phyloP scores from a whole-genome alignment of 2,797 vertebrate species.

The Gobionotothen gibberifrons region DNA sequence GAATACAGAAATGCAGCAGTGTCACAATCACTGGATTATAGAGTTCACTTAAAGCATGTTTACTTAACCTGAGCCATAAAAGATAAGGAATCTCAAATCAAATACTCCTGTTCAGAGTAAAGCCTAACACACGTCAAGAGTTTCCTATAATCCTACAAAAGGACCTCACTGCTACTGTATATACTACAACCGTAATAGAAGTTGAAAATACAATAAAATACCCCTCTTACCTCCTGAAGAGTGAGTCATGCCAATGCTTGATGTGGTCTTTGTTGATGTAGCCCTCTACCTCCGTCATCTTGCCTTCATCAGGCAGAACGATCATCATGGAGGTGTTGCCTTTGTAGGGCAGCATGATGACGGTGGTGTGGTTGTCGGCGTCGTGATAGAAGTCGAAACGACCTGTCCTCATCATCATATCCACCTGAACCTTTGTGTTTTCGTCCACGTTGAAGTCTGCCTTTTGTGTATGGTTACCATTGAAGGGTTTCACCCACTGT shows the following conservation, averaged over 20 bases:
- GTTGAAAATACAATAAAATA: neutral
- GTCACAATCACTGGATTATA: conserved; percentile 1
- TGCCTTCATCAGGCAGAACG: conserved; percentile 87
- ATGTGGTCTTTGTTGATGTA: conserved; percentile 78
- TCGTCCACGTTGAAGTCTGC: conserved; percentile 84
- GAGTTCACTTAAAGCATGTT: neutral
- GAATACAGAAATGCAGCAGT: conserved; percentile 21
- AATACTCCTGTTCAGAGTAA: neutral
- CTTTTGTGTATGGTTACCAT: conserved; percentile 82
- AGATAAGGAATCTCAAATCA: neutral
- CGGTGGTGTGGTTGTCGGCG: conserved; percentile 76
- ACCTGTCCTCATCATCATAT: conserved; percentile 90
- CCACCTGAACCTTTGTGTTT: conserved; percentile 84
- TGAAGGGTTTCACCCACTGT: conserved; percentile 90
- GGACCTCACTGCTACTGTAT: neutral
- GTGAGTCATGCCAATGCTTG: conserved; percentile 78
- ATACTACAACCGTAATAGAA: neutral
- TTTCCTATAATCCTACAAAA: neutral
- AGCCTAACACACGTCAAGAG: neutral
- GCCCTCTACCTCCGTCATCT: conserved; percentile 85
- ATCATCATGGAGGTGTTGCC: conserved; percentile 89
- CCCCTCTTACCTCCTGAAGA: conserved; percentile 77
- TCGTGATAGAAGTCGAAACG: conserved; percentile 85
- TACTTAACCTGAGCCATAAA: neutral
- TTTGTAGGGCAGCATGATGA: conserved; percentile 90